A percentile compares a stretch with the other conserved stretches of the same genome.
phyloP scores from a whole-genome alignment of 2,797 vertebrate genomes.

The Coluber constrictor region DNA sequence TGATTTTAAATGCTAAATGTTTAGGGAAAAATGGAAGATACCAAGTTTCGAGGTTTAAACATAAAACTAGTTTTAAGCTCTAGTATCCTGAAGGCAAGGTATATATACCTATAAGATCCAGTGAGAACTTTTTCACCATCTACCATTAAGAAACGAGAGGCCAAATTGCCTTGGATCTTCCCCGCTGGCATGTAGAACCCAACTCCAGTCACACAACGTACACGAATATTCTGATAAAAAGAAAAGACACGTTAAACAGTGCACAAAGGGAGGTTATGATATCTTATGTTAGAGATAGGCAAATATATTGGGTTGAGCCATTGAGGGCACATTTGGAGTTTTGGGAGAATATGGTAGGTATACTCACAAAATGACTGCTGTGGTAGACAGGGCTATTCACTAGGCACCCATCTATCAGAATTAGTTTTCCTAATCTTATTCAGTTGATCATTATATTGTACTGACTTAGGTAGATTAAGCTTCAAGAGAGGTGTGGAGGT shows the following conservation, averaged over 20 bases:
- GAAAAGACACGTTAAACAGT: constrained; percentile 46
- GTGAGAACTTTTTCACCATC: constrained; percentile 92
- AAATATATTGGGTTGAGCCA: background rate
- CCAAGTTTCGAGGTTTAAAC: background rate
- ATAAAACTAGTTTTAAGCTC: background rate
- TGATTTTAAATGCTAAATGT: background rate
- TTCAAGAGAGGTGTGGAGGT: background rate
- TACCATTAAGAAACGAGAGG: constrained; percentile 89
- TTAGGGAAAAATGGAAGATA: background rate
- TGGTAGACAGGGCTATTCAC: background rate
- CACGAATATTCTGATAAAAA: constrained; percentile 81
- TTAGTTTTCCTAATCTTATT: background rate
- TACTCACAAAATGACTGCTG: background rate
- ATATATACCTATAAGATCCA: constrained; percentile 87
- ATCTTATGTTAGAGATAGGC: constrained; percentile 27
- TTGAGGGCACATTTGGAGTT: background rate
- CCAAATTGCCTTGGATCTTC: constrained; percentile 80
- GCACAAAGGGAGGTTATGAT: constrained; percentile 40
- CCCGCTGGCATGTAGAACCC: constrained; percentile 83
- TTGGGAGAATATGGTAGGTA: background rate
- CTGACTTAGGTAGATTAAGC: background rate
- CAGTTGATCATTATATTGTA: background rate
- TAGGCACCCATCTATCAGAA: background rate
- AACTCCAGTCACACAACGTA: constrained; percentile 80
- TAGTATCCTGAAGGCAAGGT: background rate